Evolutionary conservation across 2,113 vertebrate genomes (phyloP), one percentile per base, ranked within the genome.

Genomic region (Anarhynchus alexandrinus): DNA sequence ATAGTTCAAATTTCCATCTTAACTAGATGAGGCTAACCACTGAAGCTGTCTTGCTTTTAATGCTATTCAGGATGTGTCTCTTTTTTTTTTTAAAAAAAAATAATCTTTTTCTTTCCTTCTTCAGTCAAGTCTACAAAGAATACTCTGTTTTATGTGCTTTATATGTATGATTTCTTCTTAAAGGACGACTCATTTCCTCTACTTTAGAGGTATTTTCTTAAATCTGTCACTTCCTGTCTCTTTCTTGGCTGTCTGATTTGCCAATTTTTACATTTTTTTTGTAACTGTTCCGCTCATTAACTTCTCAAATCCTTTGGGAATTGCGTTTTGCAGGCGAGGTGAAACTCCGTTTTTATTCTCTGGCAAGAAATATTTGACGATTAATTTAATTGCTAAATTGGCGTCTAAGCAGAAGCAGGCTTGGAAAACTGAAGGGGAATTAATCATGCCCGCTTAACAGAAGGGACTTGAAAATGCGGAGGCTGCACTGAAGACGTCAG

Each of bases 321-420:
- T 91, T 91, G 64, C 0, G 0, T 90, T 91, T 91, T 96, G 94
- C 93, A 67, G 71, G 71, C 71, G 20, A 94, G 82, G 91, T 91
- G 91, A 94, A 92, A 93, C 58, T 91, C 40, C 13, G 0, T 81
- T 94, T 95, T 93, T 66, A 61, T 93, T 94, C 86, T 76, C 80
- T 84, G 94, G 87, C 91, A 97, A 86, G 91, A 94, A 95, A 82
- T 93, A 86, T 70, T 86, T 84, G 84, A 74, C 7, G n/a, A 96
- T 97, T 97, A 97, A 96, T 96, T 97, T 96, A 97, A 96, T 96
- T 96, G 89, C 95, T 96, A 96, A 97, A 96, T 96, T 97, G 95
- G 94, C 94, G 93, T 86, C 87, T 80, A 71, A 96, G 93, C 84
- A 97, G 94, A 80, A 94, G 71, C 94, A 89, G 78, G 30, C 84